These are phyloP conservation scores for Malurus elegans DNA, from an alignment of 2,113 vertebrate genomes.

Conservation along the genomic window DNA sequence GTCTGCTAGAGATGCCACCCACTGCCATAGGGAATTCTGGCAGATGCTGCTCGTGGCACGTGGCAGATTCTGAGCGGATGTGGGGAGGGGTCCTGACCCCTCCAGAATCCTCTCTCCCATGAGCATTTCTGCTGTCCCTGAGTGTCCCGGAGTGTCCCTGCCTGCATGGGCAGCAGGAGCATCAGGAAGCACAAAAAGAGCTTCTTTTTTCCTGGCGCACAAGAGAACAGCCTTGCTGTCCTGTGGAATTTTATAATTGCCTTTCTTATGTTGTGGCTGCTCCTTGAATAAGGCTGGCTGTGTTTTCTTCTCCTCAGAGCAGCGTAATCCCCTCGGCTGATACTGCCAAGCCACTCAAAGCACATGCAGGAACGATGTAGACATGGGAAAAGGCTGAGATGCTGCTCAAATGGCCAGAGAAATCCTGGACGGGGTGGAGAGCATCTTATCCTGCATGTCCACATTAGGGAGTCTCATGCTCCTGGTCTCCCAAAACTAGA, in stretches of 20 bases:
- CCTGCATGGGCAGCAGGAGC: neutral
- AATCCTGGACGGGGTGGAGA: neutral
- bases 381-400: neutral
- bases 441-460: accelerated
- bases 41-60: accelerated
- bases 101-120: accelerated
- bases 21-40: accelerated
- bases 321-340: neutral
- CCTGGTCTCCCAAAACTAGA: neutral
- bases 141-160: accelerated
- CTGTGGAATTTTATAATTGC: conserved; percentile 35
- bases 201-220: neutral
- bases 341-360: neutral
- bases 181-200: neutral
- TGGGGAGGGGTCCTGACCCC: neutral
- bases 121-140: neutral
- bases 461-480: accelerated
- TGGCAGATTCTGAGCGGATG: neutral
- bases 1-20: neutral
- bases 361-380: neutral
- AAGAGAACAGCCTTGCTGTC: neutral
- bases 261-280: neutral
- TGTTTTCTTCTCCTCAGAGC: neutral
- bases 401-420: neutral
- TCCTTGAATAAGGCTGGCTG: conserved; percentile 9